phyloP scores from a whole-genome alignment of 92 coral and sea anemone species.

The Epizoanthus fatuus region DNA sequence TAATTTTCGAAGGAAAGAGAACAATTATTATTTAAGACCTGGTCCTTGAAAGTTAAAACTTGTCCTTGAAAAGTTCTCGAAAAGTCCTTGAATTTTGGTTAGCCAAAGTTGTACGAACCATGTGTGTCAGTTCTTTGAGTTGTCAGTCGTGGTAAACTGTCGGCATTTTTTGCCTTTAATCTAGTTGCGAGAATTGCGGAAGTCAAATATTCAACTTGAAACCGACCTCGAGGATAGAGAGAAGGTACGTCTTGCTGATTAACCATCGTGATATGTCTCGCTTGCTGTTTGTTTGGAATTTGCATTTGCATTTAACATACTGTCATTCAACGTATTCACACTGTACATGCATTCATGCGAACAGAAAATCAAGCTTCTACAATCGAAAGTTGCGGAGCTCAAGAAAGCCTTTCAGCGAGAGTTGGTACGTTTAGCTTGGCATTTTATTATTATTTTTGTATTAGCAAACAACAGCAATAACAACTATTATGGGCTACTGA shows the following conservation, averaged over 20 bases:
- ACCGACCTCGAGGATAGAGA: slow-evolving; percentile 85
- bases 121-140: too few relatives aligned
- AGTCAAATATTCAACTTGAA: slow-evolving; percentile 79
- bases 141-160: neutral
- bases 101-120: too few relatives aligned
- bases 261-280: neutral
- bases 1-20: too few relatives aligned
- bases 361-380: slow-evolving; percentile 94
- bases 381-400: slow-evolving; percentile 89
- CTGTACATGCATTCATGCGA: neutral
- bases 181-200: slow-evolving; percentile 83
- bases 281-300: neutral
- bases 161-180: neutral
- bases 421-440: slow-evolving; percentile 70
- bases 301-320: neutral
- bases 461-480: too few relatives aligned
- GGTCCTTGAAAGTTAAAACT: too few relatives aligned
- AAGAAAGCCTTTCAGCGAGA: slow-evolving; percentile 99
- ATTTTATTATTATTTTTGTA: too few relatives aligned
- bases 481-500: too few relatives aligned
- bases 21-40: too few relatives aligned
- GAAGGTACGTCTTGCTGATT: slow-evolving; percentile 60
- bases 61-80: too few relatives aligned
- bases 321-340: neutral
- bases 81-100: too few relatives aligned